Percentiles rank a stretch among this genome's conserved stretches.
phyloP scores from a whole-genome alignment of 2,797 vertebrate species.

The Helicolenus hilgendorfi region DNA sequence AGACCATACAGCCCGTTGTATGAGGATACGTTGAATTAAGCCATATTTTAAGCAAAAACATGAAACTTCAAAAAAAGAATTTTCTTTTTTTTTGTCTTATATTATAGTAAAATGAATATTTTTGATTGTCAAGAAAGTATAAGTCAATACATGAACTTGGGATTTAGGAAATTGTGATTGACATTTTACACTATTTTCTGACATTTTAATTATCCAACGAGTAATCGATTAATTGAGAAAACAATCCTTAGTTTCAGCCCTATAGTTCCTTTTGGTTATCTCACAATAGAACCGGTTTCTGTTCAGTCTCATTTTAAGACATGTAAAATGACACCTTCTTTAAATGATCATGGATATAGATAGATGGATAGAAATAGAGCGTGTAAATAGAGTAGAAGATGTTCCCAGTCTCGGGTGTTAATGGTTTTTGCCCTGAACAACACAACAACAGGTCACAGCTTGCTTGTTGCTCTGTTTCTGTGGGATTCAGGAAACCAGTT shows the following conservation, averaged over 20 bases:
- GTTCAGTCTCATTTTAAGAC: neutral
- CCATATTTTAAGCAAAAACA: too few species aligned
- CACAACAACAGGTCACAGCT: neutral
- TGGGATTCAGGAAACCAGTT: neutral
- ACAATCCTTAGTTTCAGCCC: too few species aligned
- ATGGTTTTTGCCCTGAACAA: neutral
- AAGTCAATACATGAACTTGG: neutral
- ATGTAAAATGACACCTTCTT: neutral
- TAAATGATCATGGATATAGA: neutral
- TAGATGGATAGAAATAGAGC: neutral
- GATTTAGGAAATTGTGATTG: neutral
- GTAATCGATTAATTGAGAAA: too few species aligned
- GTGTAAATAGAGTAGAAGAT: neutral
- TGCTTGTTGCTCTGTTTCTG: neutral
- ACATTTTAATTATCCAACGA: neutral
- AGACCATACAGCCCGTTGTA: too few species aligned
- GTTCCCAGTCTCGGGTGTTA: neutral
- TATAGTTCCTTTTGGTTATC: too few species aligned
- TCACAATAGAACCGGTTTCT: neutral
- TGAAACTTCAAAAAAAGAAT: too few species aligned
- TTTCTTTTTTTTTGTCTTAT: neutral
- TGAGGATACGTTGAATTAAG: too few species aligned
- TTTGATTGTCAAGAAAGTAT: neutral
- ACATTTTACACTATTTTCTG: neutral
- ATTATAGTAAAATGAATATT: neutral